Evolutionary conservation across 2,797 vertebrate species (phyloP).

Genomic region (Enteromius paludinosus): DNA sequence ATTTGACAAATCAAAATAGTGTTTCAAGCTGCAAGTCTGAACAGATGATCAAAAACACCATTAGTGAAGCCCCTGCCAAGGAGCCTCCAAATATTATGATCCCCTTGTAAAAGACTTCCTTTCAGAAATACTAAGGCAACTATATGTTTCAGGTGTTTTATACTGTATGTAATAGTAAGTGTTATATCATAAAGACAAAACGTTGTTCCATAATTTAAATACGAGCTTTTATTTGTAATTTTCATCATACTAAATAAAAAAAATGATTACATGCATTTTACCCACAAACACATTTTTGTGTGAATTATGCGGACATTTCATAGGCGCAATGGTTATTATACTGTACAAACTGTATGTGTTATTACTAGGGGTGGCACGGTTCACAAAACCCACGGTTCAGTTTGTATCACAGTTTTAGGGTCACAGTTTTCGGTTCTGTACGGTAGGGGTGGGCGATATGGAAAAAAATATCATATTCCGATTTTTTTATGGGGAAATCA

Average conservation of each 20-base stretch:
- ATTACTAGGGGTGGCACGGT: too few species aligned
- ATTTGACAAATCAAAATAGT: neutral
- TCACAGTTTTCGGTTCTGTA: too few species aligned
- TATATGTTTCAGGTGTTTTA: neutral
- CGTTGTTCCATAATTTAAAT: neutral
- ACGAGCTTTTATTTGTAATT: neutral
- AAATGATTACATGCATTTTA: neutral
- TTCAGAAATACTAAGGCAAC: neutral
- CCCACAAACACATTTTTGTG: too few species aligned
- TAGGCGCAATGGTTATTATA: too few species aligned
- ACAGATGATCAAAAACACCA: neutral
- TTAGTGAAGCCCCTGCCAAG: neutral
- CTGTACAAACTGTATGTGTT: too few species aligned
- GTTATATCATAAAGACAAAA: neutral
- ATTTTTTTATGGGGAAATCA: too few species aligned
- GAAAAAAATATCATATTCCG: too few species aligned
- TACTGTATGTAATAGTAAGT: neutral
- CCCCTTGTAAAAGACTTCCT: neutral
- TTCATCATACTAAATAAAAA: neutral
- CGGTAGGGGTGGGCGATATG: too few species aligned
- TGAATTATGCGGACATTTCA: too few species aligned
- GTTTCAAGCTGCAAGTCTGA: neutral
- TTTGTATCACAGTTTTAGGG: too few species aligned
- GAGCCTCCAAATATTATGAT: neutral
- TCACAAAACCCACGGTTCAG: too few species aligned